Base-by-base conservation (phyloP, 2,888 invertebrate species). In the Coelinius sp. region DNA sequence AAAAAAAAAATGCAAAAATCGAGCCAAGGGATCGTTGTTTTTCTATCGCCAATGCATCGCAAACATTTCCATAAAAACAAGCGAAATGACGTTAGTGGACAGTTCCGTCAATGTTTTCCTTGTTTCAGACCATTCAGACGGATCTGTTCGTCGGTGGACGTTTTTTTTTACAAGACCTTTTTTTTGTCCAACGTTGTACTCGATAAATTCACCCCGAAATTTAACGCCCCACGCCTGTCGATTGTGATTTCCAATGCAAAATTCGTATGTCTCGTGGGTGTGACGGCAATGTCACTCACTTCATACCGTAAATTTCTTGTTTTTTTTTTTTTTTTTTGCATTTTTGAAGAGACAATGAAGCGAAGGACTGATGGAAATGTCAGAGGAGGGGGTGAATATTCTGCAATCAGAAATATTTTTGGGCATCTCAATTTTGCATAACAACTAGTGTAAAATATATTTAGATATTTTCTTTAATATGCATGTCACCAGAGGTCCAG, bases 151-250 rank as follows among this genome's bases (percentile, higher is more conserved):
- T 31, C 31, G 35, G 7, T 59, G 1, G 14, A 10, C 7, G 2
- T 2, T 2, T 52, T 46, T 52, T 22, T 52, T 56, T 25, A 2
- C 3, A 49, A 14, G 46, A 49, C 20, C 14, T 6, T 56, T 25
- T 56, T 59, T 59, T 59, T 17, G 17, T 20, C 6, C 10, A 10
- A 20, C 7, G 2, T 22, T 31, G 17, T 7, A 59, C 59, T 59
- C 59, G 31, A 59, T 59, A 59, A 59, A 59, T 59, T 59, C 59
- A 59, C 59, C 59, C 31, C 4, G 20, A 59, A 35, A 59, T 59
- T 59, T 59, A 59, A 59, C 59, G 31, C 59, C 59, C n/a, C 59
- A 31, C 31, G 20, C 59, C 59, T 59, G 59, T 59, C 59, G 35
- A 31, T 59, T 59, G 17, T 35, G 5, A 35, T 49, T 35, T 12